Conservation (phyloP, 2,797 vertebrate genomes). For the Crocodylus rhombifer region DNA sequence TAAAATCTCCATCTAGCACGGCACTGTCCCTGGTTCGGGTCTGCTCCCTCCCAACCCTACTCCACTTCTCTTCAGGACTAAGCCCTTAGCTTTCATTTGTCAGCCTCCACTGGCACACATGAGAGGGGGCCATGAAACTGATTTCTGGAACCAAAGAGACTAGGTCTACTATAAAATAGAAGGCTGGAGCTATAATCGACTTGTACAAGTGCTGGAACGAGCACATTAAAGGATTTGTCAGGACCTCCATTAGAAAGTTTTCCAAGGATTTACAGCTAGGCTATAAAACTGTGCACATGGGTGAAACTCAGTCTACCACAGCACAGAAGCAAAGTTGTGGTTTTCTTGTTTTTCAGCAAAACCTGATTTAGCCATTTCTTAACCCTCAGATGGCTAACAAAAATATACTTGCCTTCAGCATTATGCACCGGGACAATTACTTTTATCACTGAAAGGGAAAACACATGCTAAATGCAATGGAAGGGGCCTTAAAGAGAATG, state of each 20-base stretch:
- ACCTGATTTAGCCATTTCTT: neutral
- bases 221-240: neutral
- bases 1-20: neutral
- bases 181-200: neutral
- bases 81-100: neutral
- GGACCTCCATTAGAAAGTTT: neutral
- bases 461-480: neutral
- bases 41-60: neutral
- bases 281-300: neutral
- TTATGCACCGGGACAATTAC: neutral
- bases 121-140: neutral
- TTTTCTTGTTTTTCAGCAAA: neutral
- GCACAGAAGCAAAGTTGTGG: neutral
- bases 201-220: neutral
- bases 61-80: neutral
- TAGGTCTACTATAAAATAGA: neutral
- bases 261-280: slow-evolving; percentile 15
- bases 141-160: neutral
- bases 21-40: neutral
- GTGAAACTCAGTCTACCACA: neutral
- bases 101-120: neutral
- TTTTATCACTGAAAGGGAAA: neutral
- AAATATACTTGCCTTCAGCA: neutral
- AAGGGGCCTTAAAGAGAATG: neutral
- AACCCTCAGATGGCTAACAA: neutral